A percentile compares a stretch with the other conserved stretches of the same genome.
Evolutionary conservation across 2,113 vertebrate species (phyloP).

Genomic region (Tragelaphus scriptus): DNA sequence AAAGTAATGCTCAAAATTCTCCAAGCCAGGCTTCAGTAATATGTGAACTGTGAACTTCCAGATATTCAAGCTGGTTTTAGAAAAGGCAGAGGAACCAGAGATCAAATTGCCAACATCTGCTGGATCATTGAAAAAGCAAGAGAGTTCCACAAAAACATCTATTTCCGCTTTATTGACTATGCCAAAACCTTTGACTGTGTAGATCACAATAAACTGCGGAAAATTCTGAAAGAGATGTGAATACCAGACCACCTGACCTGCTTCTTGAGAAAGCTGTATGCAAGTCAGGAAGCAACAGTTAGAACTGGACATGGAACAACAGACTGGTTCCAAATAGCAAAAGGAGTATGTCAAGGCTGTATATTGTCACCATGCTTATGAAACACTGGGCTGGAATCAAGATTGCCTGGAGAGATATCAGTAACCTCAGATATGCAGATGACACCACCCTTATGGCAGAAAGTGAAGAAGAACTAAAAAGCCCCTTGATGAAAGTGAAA

Average conservation of each 20-base stretch:
- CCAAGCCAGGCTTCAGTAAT: background rate
- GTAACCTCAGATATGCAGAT: background rate
- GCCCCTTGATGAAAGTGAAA: background rate
- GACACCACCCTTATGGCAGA: background rate
- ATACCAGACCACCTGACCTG: background rate
- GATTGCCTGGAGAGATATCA: background rate
- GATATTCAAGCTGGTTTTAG: background rate
- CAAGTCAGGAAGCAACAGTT: background rate
- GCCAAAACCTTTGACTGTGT: background rate
- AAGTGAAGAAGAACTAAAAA: background rate
- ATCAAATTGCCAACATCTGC: background rate
- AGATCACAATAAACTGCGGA: background rate
- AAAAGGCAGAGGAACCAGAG: background rate
- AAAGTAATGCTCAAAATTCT: background rate
- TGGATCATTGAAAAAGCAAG: background rate
- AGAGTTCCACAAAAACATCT: background rate
- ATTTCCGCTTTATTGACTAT: background rate
- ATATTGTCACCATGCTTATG: background rate
- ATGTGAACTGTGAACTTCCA: background rate
- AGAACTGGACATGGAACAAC: background rate
- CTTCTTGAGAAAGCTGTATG: background rate
- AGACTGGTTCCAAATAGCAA: background rate
- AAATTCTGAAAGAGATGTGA: background rate
- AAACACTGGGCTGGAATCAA: background rate
- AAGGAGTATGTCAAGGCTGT: background rate